Base-by-base conservation (phyloP, 2,113 vertebrate species). In the Scortum barcoo region DNA sequence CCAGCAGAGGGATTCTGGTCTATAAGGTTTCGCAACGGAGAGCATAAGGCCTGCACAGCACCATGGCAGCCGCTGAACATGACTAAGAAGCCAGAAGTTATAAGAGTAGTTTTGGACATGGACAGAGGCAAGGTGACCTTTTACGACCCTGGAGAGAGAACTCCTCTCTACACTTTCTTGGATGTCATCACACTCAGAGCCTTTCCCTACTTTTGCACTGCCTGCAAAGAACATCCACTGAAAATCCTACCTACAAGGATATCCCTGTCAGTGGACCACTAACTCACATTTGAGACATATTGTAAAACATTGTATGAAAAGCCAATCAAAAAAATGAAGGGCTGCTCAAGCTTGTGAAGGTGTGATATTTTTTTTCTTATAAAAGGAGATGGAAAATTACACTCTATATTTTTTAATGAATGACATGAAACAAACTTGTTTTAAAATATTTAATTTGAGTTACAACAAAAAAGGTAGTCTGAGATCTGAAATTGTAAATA, bases 1-100 rank as follows among this genome's bases (percentile, higher is more conserved):
- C 95, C 95, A 4, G 92, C 93, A 1, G 94, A 95, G 83, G 95
- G 95, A 58, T 96, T 95, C 90, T 96, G 95, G 95, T 93, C 94
- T 46, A 93, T 96, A n/a, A 85, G 95, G 63, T 94, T 95, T 76
- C 93, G 95, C 5, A 95, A 96, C 7, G 92, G 91, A 38, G 95
- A 96, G 80, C 93, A 96, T 17, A 96, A 96, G 75, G 95, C 95
- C 72, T 96, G 95, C 66, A 94, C 95, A 0, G 95, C 95, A 1
- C 95, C 95, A 0, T 96, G 95, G 95, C 89, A 93, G 20, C 80
- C 94, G 0, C 91, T 96, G 48, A 93, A 85, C 62, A 94, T 95
- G 92, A 93, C 22, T 5, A 85, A 66, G 51, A 86, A 88, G 30
- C 94, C 93, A 0, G 84, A 93, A 1, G 93, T 92, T 16, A 87